Conservation (phyloP, 2,113 vertebrate species). For the Rallus limicola region DNA sequence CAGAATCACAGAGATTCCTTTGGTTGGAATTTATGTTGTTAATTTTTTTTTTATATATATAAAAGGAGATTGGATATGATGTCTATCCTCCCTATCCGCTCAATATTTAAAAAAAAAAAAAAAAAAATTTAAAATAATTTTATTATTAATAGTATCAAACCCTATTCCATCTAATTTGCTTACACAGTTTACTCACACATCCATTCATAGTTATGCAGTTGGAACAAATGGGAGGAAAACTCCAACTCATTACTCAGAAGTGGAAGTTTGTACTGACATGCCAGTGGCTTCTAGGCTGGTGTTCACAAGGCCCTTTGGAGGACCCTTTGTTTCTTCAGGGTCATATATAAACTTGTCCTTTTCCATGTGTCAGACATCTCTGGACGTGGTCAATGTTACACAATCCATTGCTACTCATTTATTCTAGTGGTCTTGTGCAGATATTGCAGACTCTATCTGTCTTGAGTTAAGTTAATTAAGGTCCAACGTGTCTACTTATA, state of each 20-base stretch:
- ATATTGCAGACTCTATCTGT: not conserved
- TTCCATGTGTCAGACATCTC: not conserved
- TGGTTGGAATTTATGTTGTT: not conserved
- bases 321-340: not conserved
- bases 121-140: not conserved
- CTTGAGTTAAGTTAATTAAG: not conserved
- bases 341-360: not conserved
- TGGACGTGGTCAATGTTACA: not conserved
- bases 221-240: not conserved
- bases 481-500: not conserved
- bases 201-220: not conserved
- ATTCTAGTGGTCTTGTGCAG: not conserved
- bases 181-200: not conserved
- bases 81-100: fast-evolving
- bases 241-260: not conserved
- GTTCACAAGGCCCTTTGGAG: not conserved
- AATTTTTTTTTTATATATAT: not conserved
- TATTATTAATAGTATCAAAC: not conserved
- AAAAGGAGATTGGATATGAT: not conserved
- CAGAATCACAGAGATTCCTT: not conserved
- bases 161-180: not conserved
- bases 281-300: not conserved
- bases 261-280: not conserved
- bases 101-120: not conserved
- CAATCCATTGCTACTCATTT: not conserved